Conservation (phyloP, 2,888 invertebrate species). For the Rutpela maculata region DNA sequence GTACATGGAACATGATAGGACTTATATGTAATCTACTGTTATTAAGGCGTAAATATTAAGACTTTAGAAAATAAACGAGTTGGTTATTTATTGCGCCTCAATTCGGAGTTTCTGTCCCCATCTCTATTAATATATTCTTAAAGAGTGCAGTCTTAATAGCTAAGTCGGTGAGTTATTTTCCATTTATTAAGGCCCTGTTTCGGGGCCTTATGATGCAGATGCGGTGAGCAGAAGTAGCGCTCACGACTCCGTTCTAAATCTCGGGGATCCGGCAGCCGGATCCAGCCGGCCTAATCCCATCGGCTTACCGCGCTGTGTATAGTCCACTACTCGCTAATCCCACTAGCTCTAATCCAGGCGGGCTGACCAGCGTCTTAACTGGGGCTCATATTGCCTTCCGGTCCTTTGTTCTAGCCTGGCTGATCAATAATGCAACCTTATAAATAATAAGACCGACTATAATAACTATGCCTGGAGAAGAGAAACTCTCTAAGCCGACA, state of each 20-base stretch:
- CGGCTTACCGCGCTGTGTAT: constrained; percentile 74
- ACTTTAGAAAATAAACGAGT: background rate
- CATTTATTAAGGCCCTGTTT: constrained; percentile 67
- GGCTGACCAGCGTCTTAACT: constrained; percentile 75
- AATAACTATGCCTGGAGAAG: constrained; percentile 62
- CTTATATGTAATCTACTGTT: too few relatives aligned
- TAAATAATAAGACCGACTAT: constrained; percentile 72
- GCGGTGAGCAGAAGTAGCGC: constrained; percentile 63
- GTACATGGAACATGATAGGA: too few relatives aligned
- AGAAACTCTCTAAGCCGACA: constrained; percentile 24
- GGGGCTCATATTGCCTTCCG: constrained; percentile 74
- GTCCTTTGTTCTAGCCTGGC: constrained; percentile 72
- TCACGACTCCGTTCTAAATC: constrained; percentile 68
- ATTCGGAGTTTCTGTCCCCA: background rate
- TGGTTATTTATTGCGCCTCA: background rate
- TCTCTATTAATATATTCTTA: constrained; percentile 29
- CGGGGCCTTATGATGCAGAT: constrained; percentile 71
- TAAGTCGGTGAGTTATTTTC: constrained; percentile 71
- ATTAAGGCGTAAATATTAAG: constrained; percentile 9
- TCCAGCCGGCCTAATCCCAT: constrained; percentile 73
- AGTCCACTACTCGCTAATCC: constrained; percentile 75
- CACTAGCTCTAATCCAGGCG: constrained; percentile 74
- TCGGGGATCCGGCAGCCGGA: constrained; percentile 72
- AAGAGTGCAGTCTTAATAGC: constrained; percentile 64
- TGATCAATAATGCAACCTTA: constrained; percentile 75